Evolutionary conservation across 1,140 invertebrate species (phyloP), one percentile per base, ranked within the genome.

Genomic region (Gonatopus flavifemur): DNA sequence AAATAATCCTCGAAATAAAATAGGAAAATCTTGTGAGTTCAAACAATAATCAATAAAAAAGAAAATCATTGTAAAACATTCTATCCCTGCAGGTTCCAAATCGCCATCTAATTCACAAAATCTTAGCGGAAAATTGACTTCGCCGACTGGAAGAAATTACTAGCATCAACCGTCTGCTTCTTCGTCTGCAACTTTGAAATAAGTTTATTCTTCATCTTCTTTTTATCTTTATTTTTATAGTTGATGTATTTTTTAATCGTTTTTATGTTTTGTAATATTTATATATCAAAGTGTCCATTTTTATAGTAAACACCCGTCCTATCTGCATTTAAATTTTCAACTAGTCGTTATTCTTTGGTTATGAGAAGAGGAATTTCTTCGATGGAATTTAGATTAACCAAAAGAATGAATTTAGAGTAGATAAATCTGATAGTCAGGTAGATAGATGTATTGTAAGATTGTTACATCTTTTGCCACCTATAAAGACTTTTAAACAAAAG

Each of bases 1-100:
- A 16, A 82, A 80, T 51, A 83, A 84, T 66, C 76, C 78, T 15
- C 69, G 82, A 41, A 74, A 62, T 45, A 79, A 74, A 59, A 31
- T 63, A 30, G 65, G 43, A 8, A 74, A 73, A 68, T 61, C 55
- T 32, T 74, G 72, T 76, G 67, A 66, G 69, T 67, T 38, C 15
- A 46, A 3, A 3, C n/a, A 4, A 21, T 1, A 10, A 9, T 13
- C 10, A 41, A 10, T 41, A 6, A 1, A 1, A 16, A 37, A 12
- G 12, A 24, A 0, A 37, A 37, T 31, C 7, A 22, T 22, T 44
- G 8, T 44, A 25, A 15, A n/a, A 3, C n/a, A 12, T 36, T 16
- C 19, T 20, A 1, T 38, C 54, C 22, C 67, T 70, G 12, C 46
- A 77, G 74, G 70, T 56, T 67, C 67, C 16, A 76, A 76, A 58